These are phyloP conservation scores for Varecia variegata DNA, from an alignment of 2,797 vertebrate species.

Conservation along the genomic window DNA sequence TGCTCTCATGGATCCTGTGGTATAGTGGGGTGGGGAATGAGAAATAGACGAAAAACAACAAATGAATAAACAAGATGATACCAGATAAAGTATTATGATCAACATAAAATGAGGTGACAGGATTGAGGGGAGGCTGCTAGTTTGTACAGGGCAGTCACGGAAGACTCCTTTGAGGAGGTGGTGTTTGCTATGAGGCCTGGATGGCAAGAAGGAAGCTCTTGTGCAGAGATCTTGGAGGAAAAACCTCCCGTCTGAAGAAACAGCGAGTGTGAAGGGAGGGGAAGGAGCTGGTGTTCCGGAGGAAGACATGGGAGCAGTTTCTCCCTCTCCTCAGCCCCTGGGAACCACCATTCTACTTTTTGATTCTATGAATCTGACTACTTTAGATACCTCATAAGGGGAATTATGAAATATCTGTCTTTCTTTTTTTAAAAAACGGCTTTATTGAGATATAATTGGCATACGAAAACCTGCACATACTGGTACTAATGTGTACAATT, in stretches of 20 bases:
- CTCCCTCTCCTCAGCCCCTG: background rate
- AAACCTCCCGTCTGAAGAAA: background rate
- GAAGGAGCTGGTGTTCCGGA: background rate
- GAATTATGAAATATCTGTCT: background rate
- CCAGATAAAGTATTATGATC: background rate
- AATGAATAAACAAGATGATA: background rate
- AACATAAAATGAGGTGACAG: background rate
- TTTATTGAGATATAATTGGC: background rate
- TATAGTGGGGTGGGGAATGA: background rate
- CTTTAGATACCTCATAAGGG: background rate
- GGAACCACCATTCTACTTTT: background rate
- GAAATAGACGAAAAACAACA: background rate
- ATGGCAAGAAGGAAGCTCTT: background rate
- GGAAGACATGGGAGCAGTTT: background rate
- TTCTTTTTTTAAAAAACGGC: background rate
- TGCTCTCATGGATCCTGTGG: background rate
- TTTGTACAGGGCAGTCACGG: background rate
- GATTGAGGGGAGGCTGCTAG: background rate
- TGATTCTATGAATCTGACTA: background rate
- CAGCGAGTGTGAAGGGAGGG: background rate
- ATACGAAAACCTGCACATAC: too few relatives aligned
- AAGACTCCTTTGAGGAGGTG: background rate
- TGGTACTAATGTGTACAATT: background rate
- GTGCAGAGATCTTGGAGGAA: background rate
- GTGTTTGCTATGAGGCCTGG: background rate